These are phyloP conservation scores for Fragum sueziense DNA, from an alignment of 2,888 invertebrate species.

Conservation along the genomic window DNA sequence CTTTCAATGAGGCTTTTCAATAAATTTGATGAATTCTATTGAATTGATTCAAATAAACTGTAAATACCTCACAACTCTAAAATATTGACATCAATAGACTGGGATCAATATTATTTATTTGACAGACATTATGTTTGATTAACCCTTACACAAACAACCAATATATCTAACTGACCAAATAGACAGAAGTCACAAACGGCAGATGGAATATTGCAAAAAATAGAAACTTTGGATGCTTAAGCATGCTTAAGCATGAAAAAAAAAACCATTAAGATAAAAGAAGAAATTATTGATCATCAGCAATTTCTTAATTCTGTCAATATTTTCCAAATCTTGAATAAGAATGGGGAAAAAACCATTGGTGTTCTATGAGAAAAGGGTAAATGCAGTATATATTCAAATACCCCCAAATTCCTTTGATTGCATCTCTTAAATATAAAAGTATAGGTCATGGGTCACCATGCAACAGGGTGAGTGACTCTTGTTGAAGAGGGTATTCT, in stretches of 20 bases:
- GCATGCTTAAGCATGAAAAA: no score
- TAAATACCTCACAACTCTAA: background rate
- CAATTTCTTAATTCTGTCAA: background rate
- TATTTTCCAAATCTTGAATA: background rate
- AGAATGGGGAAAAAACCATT: no score
- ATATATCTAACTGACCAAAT: background rate
- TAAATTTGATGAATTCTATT: background rate
- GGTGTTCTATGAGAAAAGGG: no score
- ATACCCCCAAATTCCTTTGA: background rate
- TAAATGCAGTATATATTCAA: background rate
- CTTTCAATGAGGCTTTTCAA: constrained; percentile 1
- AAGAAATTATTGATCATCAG: background rate
- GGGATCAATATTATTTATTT: constrained; percentile 17
- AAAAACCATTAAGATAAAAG: background rate
- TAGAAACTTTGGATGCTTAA: no score
- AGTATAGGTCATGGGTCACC: background rate
- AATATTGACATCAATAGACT: background rate
- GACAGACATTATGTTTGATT: constrained; percentile 1
- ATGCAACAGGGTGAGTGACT: background rate
- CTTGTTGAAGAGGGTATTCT: background rate
- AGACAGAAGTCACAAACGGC: no score
- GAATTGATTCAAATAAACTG: constrained; percentile 4
- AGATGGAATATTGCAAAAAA: no score
- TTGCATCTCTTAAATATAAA: background rate
- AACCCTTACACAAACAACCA: background rate